Evolutionary conservation across 1,140 invertebrate species (phyloP).

Genomic region (Stegodyphus mimosarum): DNA sequence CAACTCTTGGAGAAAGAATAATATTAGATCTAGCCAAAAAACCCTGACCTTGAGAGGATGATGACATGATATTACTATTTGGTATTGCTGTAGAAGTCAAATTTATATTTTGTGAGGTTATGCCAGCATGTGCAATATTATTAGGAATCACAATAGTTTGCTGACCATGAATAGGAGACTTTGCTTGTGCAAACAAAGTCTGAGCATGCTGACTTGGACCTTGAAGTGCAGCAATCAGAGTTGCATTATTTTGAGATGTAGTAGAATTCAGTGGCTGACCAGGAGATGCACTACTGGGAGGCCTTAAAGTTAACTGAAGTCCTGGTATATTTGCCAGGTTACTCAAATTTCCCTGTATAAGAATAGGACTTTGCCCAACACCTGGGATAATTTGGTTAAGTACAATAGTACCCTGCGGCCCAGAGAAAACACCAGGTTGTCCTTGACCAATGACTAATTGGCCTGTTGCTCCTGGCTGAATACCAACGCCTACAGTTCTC

Average conservation of each 20-base stretch:
- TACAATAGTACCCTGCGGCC: slow-evolving; percentile 63
- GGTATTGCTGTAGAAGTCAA: slow-evolving; percentile 28
- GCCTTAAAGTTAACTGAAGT: slow-evolving; percentile 68
- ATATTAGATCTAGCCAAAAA: slow-evolving; percentile 53
- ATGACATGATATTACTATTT: slow-evolving; percentile 48
- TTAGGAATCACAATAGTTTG: slow-evolving; percentile 62
- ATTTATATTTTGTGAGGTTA: slow-evolving; percentile 45
- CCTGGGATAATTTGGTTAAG: slow-evolving; percentile 64
- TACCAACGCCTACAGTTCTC: slow-evolving; percentile 54
- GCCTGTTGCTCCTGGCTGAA: slow-evolving; percentile 10
- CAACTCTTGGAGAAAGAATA: slow-evolving; percentile 54
- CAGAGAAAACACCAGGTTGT: slow-evolving; percentile 56
- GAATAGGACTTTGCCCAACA: slow-evolving; percentile 65
- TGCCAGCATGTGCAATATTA: slow-evolving; percentile 23
- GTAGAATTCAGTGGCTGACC: slow-evolving; percentile 15
- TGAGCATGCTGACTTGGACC: slow-evolving; percentile 60
- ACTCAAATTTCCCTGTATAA: slow-evolving; percentile 67
- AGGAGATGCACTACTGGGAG: slow-evolving; percentile 54
- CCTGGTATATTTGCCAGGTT: slow-evolving; percentile 63
- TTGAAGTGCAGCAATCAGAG: slow-evolving; percentile 62
- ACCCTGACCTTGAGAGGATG: slow-evolving; percentile 28
- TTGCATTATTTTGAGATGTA: slow-evolving; percentile 57
- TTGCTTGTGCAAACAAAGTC: slow-evolving; percentile 34
- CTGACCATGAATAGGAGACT: slow-evolving; percentile 54
- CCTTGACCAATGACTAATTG: slow-evolving; percentile 60